These are phyloP conservation scores for Porites evermanni DNA, from an alignment of 92 coral and sea anemone genomes.

Conservation along the genomic window DNA sequence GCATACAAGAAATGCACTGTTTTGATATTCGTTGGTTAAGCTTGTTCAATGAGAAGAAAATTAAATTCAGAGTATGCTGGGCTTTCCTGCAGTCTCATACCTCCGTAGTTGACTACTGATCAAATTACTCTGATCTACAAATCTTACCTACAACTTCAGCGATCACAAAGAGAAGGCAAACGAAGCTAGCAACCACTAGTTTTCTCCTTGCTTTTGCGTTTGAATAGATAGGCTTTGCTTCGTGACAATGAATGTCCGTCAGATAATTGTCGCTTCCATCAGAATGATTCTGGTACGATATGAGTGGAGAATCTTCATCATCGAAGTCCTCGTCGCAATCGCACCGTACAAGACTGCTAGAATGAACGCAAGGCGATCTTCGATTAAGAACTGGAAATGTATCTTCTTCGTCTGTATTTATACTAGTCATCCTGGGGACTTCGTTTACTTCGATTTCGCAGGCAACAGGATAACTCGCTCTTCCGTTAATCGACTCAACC, in stretches of 20 bases:
- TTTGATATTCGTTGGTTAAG: too few relatives aligned
- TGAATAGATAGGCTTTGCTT: constrained; percentile 86
- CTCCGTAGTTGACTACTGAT: too few relatives aligned
- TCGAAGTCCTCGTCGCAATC: constrained; percentile 11
- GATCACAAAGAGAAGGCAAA: constrained; percentile 89
- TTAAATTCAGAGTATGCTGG: too few relatives aligned
- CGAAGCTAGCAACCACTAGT: constrained; percentile 86
- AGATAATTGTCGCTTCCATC: constrained; percentile 56
- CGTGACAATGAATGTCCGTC: constrained; percentile 91
- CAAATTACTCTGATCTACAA: too few relatives aligned
- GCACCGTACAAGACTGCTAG: not conserved
- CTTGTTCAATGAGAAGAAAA: too few relatives aligned
- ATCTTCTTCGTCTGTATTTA: constrained; percentile 16
- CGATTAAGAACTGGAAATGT: not conserved
- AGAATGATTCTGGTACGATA: constrained; percentile 59
- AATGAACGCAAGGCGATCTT: not conserved
- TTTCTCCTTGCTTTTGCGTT: constrained; percentile 89
- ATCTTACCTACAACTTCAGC: constrained; percentile 94
- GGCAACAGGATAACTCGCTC: not conserved
- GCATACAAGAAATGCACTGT: too few relatives aligned
- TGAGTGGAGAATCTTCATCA: constrained; percentile 49
- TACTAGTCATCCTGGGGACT: not conserved
- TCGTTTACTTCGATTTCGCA: not conserved
- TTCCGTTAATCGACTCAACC: too few relatives aligned
- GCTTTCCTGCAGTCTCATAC: too few relatives aligned